These are phyloP conservation scores for Drosophila phalerata DNA, from an alignment of 2,888 invertebrate species.

Conservation along the genomic window DNA sequence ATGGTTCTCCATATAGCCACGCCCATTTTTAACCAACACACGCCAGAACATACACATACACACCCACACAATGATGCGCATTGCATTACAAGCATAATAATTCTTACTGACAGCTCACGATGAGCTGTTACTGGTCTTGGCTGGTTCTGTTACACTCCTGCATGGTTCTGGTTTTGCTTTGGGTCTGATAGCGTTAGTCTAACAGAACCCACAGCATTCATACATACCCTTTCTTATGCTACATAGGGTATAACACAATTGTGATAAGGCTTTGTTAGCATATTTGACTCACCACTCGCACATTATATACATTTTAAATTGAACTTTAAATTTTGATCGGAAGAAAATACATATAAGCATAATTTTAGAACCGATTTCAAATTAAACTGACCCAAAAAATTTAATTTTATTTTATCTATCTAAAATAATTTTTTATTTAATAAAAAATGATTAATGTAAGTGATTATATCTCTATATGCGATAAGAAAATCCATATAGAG, in stretches of 20 bases:
- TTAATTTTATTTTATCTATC: too few species aligned
- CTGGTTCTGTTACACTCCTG: conserved; percentile 11
- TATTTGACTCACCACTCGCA: too few species aligned
- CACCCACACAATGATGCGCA: conserved; percentile 50
- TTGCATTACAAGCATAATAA: conserved; percentile 81
- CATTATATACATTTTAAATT: too few species aligned
- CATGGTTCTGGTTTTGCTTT: conserved; percentile 5
- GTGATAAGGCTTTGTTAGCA: too few species aligned
- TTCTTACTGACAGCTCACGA: conserved; percentile 76
- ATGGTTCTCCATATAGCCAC: conserved; percentile 49
- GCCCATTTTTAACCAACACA: conserved; percentile 32
- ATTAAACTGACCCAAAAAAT: too few species aligned
- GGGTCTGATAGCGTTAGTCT: conserved; percentile 16
- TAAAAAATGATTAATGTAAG: too few species aligned
- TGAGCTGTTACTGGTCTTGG: conserved; percentile 43
- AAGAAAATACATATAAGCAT: too few species aligned
- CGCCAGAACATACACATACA: conserved; percentile 7
- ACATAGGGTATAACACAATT: neutral
- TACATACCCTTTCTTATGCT: conserved; percentile 5
- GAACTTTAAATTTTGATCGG: too few species aligned
- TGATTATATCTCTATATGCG: too few species aligned
- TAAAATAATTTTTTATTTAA: too few species aligned
- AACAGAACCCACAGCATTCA: conserved; percentile 22
- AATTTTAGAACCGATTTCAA: too few species aligned
- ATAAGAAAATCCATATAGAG: too few species aligned